Evolutionary conservation across 2,888 invertebrate species (phyloP).

Genomic region (Polydrusus tereticollis): DNA sequence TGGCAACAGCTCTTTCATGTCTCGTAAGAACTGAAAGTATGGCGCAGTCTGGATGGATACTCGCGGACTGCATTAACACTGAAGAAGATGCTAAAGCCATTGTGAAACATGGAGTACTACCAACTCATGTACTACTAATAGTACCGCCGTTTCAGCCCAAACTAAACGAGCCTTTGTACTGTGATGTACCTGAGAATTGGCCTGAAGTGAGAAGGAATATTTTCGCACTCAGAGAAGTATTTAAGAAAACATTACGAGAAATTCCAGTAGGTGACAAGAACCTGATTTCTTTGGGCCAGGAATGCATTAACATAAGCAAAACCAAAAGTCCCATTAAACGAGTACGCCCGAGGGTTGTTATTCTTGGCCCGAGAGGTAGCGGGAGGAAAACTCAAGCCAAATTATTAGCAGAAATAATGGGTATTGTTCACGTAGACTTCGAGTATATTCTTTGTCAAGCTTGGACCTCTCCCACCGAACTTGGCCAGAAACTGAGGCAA

Average conservation of each 20-base stretch:
- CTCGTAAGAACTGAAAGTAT: constrained; percentile 60
- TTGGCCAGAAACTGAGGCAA: constrained; percentile 61
- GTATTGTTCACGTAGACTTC: constrained; percentile 72
- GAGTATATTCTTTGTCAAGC: constrained; percentile 70
- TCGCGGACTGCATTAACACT: constrained; percentile 67
- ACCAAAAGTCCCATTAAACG: constrained; percentile 64
- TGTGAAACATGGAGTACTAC: constrained; percentile 67
- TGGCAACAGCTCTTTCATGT: constrained; percentile 60
- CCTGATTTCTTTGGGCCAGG: constrained; percentile 61
- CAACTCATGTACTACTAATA: constrained; percentile 70
- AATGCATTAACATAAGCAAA: constrained; percentile 63
- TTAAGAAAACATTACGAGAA: constrained; percentile 58
- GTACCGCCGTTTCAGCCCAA: constrained; percentile 62
- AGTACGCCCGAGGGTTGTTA: constrained; percentile 72
- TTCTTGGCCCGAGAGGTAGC: constrained; percentile 74
- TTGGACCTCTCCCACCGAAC: constrained; percentile 62
- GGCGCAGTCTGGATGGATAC: constrained; percentile 54
- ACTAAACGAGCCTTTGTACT: constrained; percentile 62
- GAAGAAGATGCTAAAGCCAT: constrained; percentile 67
- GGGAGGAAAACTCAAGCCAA: constrained; percentile 71
- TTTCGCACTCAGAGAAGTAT: constrained; percentile 63
- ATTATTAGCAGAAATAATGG: constrained; percentile 69
- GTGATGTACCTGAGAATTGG: constrained; percentile 62
- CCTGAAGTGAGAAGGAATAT: constrained; percentile 62
- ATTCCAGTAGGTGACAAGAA: constrained; percentile 37